Evolutionary conservation across 2,113 vertebrate species (phyloP), one percentile per base, ranked within the genome.

Genomic region (Tursiops truncatus): DNA sequence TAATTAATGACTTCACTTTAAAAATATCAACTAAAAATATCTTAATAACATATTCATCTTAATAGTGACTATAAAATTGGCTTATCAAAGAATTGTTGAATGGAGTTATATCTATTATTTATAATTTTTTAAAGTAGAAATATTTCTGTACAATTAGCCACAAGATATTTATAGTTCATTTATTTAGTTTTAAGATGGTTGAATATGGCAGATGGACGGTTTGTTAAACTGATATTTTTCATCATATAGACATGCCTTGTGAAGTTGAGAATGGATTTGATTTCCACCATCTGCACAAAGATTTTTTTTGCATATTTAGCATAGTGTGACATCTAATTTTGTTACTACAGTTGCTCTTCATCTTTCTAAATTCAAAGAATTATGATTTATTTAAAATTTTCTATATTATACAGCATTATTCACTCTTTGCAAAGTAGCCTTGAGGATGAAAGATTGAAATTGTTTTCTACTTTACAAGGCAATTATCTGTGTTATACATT

Each of bases 251-350:
- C 83, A 89, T 90, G 68, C 83, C 77, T 96, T 93, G 84, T 87
- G 89, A 97, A 97, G 87, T 96, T 93, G 92, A 96, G 70, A 97
- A 96, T 90, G 95, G 89, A 95, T 97, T 95, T 97, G 93, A 96
- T 96, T 97, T 96, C 93, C 80, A 88, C 97, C 96, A 97, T 97
- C 96, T 98, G 97, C 88, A 96, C 94, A 87, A 73, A 95, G 68
- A 88, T 93, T 82, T 89, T 89, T 92, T 70, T 97, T 96, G 87
- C 92, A 97, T 97, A 97, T 97, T 94, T 87, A 96, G 79, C 88
- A 90, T 60, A 96, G 76, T 80, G 58, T 96, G 94, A 96, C 83
- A 96, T 97, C 95, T 95, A 87, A 97, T 95, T 97, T 97, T 44
- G 89, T 97, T 95, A 31, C 95, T 95, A 91, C 18, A 93, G 82